Evolutionary conservation across 2,888 invertebrate species (phyloP).

Genomic region (Xanthia icteritia): DNA sequence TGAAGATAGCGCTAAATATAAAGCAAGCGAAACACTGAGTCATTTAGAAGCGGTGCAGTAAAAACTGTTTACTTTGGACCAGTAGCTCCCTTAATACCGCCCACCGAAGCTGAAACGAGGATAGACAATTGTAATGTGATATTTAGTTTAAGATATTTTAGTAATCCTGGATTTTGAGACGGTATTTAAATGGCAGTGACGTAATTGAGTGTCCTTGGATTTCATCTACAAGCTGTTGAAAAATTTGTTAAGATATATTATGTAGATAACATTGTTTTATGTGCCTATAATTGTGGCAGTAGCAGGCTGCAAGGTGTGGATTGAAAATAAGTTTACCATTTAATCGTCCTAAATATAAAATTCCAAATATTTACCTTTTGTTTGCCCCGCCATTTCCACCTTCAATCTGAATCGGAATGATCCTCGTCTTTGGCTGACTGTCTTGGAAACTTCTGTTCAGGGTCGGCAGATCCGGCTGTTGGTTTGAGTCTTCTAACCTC

Average conservation of each 20-base stretch:
- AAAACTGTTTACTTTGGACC: slow-evolving; percentile 87
- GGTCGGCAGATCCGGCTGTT: slow-evolving; percentile 83
- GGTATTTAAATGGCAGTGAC: background rate
- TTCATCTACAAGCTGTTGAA: background rate
- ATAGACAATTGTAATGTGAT: slow-evolving; percentile 62
- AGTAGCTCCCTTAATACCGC: slow-evolving; percentile 87
- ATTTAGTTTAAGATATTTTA: slow-evolving; percentile 26
- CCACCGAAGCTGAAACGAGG: slow-evolving; percentile 89
- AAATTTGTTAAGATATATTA: background rate
- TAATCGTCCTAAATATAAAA: slow-evolving; percentile 4
- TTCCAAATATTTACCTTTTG: slow-evolving; percentile 78
- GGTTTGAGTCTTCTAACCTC: slow-evolving; percentile 82
- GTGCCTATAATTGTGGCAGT: slow-evolving; percentile 14
- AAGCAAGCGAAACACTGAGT: slow-evolving; percentile 84
- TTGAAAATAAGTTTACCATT: slow-evolving; percentile 27
- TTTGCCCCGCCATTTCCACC: slow-evolving; percentile 83
- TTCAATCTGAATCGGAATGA: slow-evolving; percentile 92
- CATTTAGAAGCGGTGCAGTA: slow-evolving; percentile 84
- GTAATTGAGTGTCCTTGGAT: background rate
- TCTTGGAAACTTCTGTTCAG: slow-evolving; percentile 83
- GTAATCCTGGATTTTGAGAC: background rate
- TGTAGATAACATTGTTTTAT: background rate
- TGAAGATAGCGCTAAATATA: slow-evolving; percentile 82
- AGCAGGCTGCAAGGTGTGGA: slow-evolving; percentile 3
- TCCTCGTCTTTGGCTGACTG: slow-evolving; percentile 87